phyloP scores from a whole-genome alignment of 2,888 invertebrate genomes.

The Lymantria monacha region DNA sequence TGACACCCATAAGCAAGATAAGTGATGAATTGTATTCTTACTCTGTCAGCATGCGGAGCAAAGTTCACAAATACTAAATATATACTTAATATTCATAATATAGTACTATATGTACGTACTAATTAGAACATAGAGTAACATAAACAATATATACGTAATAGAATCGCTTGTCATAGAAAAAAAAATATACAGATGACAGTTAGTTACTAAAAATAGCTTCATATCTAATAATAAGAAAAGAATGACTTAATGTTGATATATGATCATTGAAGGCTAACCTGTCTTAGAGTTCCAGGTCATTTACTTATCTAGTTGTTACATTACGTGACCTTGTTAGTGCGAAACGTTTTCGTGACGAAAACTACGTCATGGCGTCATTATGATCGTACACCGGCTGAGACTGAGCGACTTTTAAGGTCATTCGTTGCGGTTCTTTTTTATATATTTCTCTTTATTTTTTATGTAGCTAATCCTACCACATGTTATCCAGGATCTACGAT shows the following conservation, averaged over 20 bases:
- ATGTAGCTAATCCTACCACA: too few species aligned
- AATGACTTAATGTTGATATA: not conserved
- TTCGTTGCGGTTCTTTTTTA: not conserved
- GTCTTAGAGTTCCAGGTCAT: not conserved
- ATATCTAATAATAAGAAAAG: not conserved
- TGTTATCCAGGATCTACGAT: too few species aligned
- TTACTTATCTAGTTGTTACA: constrained; percentile 3
- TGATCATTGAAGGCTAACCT: not conserved
- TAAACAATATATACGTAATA: too few species aligned
- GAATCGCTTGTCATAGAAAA: not conserved
- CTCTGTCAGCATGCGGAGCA: too few species aligned
- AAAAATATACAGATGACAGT: not conserved
- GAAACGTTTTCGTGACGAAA: constrained; percentile 21
- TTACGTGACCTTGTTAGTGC: constrained; percentile 26
- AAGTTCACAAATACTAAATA: too few species aligned
- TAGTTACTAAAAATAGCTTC: not conserved
- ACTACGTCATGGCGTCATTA: constrained; percentile 21
- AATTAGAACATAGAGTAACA: too few species aligned
- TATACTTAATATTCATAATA: too few species aligned
- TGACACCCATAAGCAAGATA: too few species aligned
- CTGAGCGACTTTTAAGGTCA: constrained; percentile 21
- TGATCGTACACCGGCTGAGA: constrained; percentile 1
- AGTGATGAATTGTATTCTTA: too few species aligned
- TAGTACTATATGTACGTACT: too few species aligned
- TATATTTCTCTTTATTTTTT: too few species aligned